Conservation (phyloP, 2,113 vertebrate species). For the Prionailurus viverrinus region DNA sequence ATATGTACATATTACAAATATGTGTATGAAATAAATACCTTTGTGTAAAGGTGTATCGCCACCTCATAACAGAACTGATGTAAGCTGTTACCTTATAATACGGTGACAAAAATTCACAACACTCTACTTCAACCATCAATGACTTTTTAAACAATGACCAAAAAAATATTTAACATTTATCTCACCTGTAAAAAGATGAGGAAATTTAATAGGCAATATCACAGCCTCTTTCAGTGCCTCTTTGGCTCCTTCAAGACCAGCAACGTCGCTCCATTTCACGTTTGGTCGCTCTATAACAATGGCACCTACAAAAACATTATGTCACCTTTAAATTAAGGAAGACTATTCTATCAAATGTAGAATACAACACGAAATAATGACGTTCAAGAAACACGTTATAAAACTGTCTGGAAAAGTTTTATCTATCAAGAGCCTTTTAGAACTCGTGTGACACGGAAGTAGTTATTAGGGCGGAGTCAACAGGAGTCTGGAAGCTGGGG, state of each 20-base stretch:
- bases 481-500: neutral
- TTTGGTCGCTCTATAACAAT: conserved; percentile 98
- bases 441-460: neutral
- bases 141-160: neutral
- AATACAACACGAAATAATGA: neutral
- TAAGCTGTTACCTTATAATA: neutral
- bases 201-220: conserved; percentile 99
- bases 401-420: neutral
- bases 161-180: neutral
- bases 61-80: neutral
- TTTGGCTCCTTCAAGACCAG: conserved; percentile 97
- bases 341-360: neutral
- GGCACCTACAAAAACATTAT: conserved; percentile 89
- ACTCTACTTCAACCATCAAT: neutral
- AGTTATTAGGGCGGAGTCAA: neutral
- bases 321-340: conserved; percentile 50
- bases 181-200: conserved; percentile 98
- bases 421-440: neutral
- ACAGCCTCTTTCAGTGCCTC: conserved; percentile 99
- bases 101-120: neutral
- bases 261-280: conserved; percentile 97
- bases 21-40: neutral
- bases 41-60: neutral
- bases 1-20: neutral
- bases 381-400: neutral